Percentiles rank a stretch among this genome's conserved stretches.
These are phyloP conservation scores for Fistularia tabacaria DNA, from an alignment of 2,797 vertebrate genomes.

Conservation along the genomic window DNA sequence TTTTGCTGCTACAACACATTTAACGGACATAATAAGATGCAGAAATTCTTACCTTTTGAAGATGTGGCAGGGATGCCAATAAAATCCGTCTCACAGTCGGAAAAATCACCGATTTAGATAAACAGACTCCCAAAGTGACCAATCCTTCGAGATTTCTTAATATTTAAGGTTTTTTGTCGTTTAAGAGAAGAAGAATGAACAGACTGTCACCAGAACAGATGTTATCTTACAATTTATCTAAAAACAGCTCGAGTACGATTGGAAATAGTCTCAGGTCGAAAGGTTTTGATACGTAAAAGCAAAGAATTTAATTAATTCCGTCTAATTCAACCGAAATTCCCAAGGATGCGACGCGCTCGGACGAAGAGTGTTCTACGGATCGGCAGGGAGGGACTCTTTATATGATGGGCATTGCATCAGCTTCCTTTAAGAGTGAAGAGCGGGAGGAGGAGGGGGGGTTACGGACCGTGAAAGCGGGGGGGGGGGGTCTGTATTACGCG, in stretches of 20 bases:
- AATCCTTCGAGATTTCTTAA: conserved; percentile 25
- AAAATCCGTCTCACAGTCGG: conserved; percentile 40
- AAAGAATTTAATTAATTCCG: background rate
- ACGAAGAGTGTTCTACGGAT: conserved; percentile 37
- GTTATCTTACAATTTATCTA: too few species aligned
- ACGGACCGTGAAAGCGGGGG: too few species aligned
- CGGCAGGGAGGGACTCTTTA: conserved; percentile 48
- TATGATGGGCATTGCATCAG: conserved; percentile 71
- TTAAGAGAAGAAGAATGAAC: background rate
- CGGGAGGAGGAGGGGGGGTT: too few species aligned
- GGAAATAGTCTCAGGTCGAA: too few species aligned
- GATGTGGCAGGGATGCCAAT: conserved; percentile 23
- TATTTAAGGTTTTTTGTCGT: background rate
- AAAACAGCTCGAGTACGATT: too few species aligned
- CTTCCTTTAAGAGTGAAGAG: background rate
- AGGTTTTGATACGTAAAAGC: conserved; percentile 2
- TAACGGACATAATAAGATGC: conserved; percentile 3
- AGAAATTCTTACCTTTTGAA: conserved; percentile 61
- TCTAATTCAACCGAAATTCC: conserved; percentile 5
- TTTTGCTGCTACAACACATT: too few species aligned
- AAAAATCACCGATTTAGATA: conserved; percentile 2
- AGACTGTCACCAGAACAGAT: background rate
- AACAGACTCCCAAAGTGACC: conserved; percentile 5
- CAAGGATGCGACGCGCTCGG: conserved; percentile 12
- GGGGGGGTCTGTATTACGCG: conserved; percentile 19